Base-by-base conservation (phyloP, 2,797 vertebrate genomes). In the Salarias fasciatus region DNA sequence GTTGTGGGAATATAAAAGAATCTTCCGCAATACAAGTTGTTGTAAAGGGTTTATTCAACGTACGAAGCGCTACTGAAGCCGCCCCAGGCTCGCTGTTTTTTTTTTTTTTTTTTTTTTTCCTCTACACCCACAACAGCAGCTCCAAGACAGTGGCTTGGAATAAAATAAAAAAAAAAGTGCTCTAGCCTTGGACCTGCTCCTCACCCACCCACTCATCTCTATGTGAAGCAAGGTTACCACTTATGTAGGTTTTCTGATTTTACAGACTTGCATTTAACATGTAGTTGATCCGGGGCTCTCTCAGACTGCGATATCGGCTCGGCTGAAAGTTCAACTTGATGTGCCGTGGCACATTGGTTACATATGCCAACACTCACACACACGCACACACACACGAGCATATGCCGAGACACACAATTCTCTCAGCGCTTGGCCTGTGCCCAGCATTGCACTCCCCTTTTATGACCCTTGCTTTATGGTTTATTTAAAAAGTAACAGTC, bases 401-500 rank as follows among this genome's bases (percentile, higher is more conserved):
- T 35, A 35, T 33, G 10, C 29, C 11, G 55, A 69, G 58, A 66
- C 67, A 61, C 57, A 57, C 75, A 62, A 57, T 52, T 69, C 72
- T 84, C 72, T 75, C 79, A 58, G 74, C 60, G 71, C 61, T 86
- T 92, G 91, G 89, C 88, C 85, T 69, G 72, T 72, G 85, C 82
- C 90, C 91, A 91, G 86, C 66, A 61, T 69, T 87, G 88, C 85
- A 82, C 89, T 91, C 83, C 81, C 77, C 77, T 89, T 92, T 92
- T 91, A 91, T 86, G 88, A 86, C 81, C 84, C 84, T 66, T 86
- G 81, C 86, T 93, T 93, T 92, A 93, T 93, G 88, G 91, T 90
- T 92, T 93, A 92, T 92, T 93, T 92, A 91, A 93, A 92, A 91
- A 91, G 88, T 91, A 92, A 93, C 88, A 88, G 90, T 89, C 88